Base-by-base conservation (phyloP, 35 echinoderm and acorn worm genomes). In the Hemicentrotus pulcherrimus region DNA sequence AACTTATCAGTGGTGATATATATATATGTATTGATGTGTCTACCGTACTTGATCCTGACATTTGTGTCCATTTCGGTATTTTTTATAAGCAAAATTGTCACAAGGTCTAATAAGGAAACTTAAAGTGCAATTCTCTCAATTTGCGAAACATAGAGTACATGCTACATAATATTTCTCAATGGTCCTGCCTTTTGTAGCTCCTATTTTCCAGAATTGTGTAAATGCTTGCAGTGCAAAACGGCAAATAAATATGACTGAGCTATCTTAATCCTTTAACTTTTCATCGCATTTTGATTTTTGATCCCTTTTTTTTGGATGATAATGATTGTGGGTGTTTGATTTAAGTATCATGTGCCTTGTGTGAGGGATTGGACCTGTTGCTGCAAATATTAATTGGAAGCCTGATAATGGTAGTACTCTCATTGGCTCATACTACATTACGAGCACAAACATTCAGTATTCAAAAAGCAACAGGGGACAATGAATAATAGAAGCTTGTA, bases 151-250 rank as follows among this genome's bases (percentile, higher is more conserved):
- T 70, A 59, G 16, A 5, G 11, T 59, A 70, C 61, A n/a, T n/a
- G n/a, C 22, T 22, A n/a, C 19, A 6, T 78, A 78, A 78, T 78
- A 78, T 78, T 78, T 78, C 65, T 4, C 24, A 78, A 78, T n/a
- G 19, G 15, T 78, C 6, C 65, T 78, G 65, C 3, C 0, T 78
- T n/a, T 78, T 78, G 7, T 78, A 7, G 7, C n/a, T 78, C 65
- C 65, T 78, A 28, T 3, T 78, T 78, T 78, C 19, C 65, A 78
- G 65, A 78, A n/a, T 78, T 78, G 65, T 78, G 65, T 78, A 78
- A 55, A 78, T 78, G 65, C 65, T 78, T 78, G 65, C 65, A 78
- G 65, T 78, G 65, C 65, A n/a, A 59, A 78, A 78, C n/a, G 65
- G 65, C 65, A 78, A 78, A 78, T 78, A 78, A 78, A 78, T 71